Conservation (phyloP, 2,888 invertebrate species). For the Hermaeophaga mercurialis region DNA sequence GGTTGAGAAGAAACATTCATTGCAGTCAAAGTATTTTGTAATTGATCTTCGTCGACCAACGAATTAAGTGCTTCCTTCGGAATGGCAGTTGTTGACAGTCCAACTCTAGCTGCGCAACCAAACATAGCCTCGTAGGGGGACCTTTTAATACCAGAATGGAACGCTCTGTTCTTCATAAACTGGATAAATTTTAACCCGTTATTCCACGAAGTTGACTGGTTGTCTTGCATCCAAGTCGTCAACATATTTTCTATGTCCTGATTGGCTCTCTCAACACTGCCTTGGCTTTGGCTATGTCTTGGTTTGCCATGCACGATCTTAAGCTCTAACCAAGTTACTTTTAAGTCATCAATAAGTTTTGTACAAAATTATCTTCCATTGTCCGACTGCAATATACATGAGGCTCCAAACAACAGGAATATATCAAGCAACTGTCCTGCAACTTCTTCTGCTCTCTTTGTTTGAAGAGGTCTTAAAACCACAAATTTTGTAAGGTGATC, state of each 20-base stretch:
- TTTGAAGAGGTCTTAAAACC: conserved; percentile 34
- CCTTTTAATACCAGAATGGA: no score
- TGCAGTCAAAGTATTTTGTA: no score
- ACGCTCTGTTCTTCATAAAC: conserved; percentile 56
- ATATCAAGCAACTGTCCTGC: conserved; percentile 37
- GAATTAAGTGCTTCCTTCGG: no score
- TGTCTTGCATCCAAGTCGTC: conserved; percentile 50
- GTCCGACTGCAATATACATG: conserved; percentile 24
- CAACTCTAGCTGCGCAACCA: no score
- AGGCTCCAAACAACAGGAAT: conserved; percentile 30
- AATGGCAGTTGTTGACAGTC: no score
- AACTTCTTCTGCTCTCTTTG: conserved; percentile 40
- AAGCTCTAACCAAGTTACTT: background rate
- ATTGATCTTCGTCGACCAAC: no score
- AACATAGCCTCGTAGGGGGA: no score
- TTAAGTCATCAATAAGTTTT: conserved; percentile 25
- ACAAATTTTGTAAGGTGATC: conserved; percentile 40
- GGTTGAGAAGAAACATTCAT: no score
- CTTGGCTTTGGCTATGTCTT: conserved; percentile 39
- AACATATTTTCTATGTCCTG: conserved; percentile 46
- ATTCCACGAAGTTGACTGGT: conserved; percentile 50
- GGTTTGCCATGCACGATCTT: conserved; percentile 26
- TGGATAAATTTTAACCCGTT: conserved; percentile 53
- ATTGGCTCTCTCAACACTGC: conserved; percentile 40
- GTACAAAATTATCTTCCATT: conserved; percentile 18